Percentiles rank a stretch among this genome's conserved stretches.
Conservation (phyloP, 1,140 invertebrate species). For the Hirudo medicinalis region DNA sequence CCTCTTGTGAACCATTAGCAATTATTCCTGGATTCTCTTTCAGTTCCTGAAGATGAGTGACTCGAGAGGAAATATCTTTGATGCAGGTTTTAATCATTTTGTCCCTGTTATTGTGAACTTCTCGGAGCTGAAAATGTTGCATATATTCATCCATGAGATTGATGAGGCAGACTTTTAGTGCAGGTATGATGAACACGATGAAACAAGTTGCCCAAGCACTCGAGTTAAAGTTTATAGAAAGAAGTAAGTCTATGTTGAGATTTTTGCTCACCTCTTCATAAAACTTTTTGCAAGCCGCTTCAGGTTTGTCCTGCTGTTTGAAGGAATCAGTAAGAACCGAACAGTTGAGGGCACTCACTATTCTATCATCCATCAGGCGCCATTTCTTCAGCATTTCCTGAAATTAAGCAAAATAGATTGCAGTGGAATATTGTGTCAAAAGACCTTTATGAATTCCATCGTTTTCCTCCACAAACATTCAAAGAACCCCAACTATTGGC, state of each 20-base stretch:
- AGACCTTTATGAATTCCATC: too few species aligned
- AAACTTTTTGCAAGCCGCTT: constrained; percentile 1
- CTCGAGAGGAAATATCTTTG: neutral
- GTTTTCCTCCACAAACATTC: too few species aligned
- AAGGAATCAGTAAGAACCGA: constrained; percentile 6
- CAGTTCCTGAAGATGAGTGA: neutral
- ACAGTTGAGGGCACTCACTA: constrained; percentile 7
- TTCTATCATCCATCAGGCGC: neutral
- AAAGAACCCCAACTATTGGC: too few species aligned
- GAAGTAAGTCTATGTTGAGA: neutral
- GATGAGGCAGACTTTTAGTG: neutral
- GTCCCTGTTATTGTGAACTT: neutral
- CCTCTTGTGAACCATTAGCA: neutral
- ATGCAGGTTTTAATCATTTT: neutral
- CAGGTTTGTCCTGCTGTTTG: neutral
- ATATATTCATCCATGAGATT: neutral
- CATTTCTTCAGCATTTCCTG: neutral
- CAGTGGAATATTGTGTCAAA: too few species aligned
- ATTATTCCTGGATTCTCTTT: neutral
- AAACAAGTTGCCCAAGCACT: neutral
- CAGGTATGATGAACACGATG: neutral
- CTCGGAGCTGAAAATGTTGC: neutral
- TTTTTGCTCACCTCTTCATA: neutral
- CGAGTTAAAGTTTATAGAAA: neutral
- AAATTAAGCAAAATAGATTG: neutral